Conservation (phyloP, 2,797 vertebrate genomes). For the Alfaro cultratus region DNA sequence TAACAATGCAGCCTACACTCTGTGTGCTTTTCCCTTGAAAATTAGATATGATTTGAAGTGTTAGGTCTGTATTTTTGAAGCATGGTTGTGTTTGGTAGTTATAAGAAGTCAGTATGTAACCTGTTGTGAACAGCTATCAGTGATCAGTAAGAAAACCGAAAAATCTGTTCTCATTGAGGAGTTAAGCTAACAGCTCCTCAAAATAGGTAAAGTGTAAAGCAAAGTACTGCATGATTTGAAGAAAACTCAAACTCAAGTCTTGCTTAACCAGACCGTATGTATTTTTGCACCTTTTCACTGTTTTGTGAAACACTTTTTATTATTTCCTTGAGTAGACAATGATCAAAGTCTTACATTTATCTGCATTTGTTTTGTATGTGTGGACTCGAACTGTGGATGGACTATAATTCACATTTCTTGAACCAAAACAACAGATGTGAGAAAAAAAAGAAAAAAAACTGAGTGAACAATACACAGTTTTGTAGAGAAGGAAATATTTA, state of each 20-base stretch:
- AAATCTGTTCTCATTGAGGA: not conserved
- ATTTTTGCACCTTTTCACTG: not conserved
- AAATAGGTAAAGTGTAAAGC: not conserved
- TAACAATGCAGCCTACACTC: slow-evolving; percentile 46
- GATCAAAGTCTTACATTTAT: not conserved
- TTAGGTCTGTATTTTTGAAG: not conserved
- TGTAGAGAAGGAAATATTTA: not conserved
- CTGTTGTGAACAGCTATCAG: not conserved
- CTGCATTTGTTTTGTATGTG: not conserved
- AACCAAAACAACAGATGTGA: not conserved
- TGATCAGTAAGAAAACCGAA: not conserved
- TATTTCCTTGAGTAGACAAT: not conserved
- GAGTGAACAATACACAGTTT: not conserved
- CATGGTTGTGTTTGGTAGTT: not conserved
- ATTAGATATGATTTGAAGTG: not conserved
- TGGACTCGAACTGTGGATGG: not conserved
- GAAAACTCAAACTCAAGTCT: not conserved
- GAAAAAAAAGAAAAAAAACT: not conserved
- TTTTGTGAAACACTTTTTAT: not conserved
- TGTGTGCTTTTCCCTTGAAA: slow-evolving; percentile 7
- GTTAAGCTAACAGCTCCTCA: not conserved
- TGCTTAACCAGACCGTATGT: not conserved
- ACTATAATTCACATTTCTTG: not conserved
- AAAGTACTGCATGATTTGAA: not conserved
- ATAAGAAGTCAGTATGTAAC: not conserved